Evolutionary conservation across 2,888 invertebrate species (phyloP).

Genomic region (Terebella lapidaria): DNA sequence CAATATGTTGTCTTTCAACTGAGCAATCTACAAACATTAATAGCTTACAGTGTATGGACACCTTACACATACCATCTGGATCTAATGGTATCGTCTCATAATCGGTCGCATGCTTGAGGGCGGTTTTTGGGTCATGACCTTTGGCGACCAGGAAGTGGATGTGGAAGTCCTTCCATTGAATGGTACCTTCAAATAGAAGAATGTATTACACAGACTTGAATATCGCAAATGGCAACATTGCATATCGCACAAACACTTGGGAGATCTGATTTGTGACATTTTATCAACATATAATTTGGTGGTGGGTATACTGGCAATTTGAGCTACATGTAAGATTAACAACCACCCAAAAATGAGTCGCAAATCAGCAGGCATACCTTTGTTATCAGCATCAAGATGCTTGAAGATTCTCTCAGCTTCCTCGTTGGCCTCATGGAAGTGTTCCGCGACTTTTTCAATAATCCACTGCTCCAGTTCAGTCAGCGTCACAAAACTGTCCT

Average conservation of each 20-base stretch:
- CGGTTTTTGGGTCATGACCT: slow-evolving; percentile 51
- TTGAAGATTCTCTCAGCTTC: slow-evolving; percentile 49
- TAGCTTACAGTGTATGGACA: too few species aligned
- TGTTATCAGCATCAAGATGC: slow-evolving; percentile 44
- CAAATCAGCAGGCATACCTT: slow-evolving; percentile 41
- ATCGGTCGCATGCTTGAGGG: slow-evolving; percentile 13
- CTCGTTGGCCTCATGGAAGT: slow-evolving; percentile 49
- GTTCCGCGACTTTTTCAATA: slow-evolving; percentile 45
- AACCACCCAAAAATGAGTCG: too few species aligned
- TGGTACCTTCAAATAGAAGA: too few species aligned
- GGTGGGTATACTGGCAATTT: too few species aligned
- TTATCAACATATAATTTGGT: too few species aligned
- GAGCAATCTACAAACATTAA: too few species aligned
- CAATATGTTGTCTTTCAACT: not conserved
- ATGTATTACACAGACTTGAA: too few species aligned
- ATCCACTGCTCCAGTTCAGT: slow-evolving; percentile 52
- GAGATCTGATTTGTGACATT: too few species aligned
- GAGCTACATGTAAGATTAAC: too few species aligned
- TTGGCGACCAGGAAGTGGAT: slow-evolving; percentile 67
- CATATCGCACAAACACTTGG: too few species aligned
- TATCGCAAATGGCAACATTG: too few species aligned
- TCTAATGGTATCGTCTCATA: slow-evolving; percentile 14
- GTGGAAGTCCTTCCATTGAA: slow-evolving; percentile 79
- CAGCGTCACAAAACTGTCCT: slow-evolving; percentile 39
- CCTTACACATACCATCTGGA: slow-evolving; percentile 16